Evolutionary conservation across 2,797 vertebrate genomes (phyloP).

Genomic region (Lagodon rhomboides): DNA sequence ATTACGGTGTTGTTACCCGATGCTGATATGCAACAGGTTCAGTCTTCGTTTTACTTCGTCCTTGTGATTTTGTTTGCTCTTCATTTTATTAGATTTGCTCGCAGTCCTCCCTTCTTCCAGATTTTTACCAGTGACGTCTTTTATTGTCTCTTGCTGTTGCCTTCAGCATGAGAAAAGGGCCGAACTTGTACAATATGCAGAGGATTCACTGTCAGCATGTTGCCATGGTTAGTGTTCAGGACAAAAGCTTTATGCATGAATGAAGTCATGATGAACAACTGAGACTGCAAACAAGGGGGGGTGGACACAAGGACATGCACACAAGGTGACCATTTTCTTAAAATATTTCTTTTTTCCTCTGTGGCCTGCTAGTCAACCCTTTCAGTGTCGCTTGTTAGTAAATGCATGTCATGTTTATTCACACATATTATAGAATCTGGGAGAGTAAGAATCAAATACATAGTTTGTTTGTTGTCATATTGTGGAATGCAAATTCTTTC

Average conservation of each 20-base stretch:
- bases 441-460: not conserved
- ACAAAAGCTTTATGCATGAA: constrained; percentile 22
- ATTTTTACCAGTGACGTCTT: constrained; percentile 17
- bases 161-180: constrained; percentile 16
- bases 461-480: not conserved
- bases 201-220: constrained; percentile 33
- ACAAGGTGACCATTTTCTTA: not conserved
- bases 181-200: constrained; percentile 22
- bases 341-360: not conserved
- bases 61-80: constrained; percentile 13
- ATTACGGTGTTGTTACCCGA: not conserved
- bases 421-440: not conserved
- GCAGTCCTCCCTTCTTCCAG: constrained; percentile 13
- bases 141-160: constrained; percentile 8
- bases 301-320: constrained; percentile 11
- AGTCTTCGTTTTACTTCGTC: not conserved
- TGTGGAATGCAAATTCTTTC: not conserved
- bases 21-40: constrained; percentile 27
- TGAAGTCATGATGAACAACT: constrained; percentile 1
- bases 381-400: not conserved
- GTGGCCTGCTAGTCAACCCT: not conserved
- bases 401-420: not conserved
- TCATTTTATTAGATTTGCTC: constrained; percentile 14
- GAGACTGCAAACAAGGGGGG: not conserved
- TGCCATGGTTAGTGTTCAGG: constrained; percentile 37